Evolutionary conservation across 2,888 invertebrate genomes (phyloP), one percentile per base, ranked within the genome.

Genomic region (Phaedon cochleariae): DNA sequence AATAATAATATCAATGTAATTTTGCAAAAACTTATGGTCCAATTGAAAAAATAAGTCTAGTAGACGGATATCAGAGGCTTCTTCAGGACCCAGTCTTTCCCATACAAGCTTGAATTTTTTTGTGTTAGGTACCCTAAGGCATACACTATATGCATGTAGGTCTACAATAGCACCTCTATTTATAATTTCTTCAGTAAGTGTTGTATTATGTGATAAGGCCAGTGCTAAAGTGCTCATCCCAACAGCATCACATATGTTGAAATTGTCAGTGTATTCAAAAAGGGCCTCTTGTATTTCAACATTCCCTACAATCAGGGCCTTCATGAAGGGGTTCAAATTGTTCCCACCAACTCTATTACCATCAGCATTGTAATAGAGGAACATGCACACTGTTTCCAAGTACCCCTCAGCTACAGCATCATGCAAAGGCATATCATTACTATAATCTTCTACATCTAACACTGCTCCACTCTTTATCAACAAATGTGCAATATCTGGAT

Each of bases 321-420:
- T 70, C 74, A 77, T 75, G 49, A 78, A 76, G 9, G 78, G 76
- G 12, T 75, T 77, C 17, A 73, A 59, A 62, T 68, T 53, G 53
- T 71, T 68, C 18, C 65, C 69, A 21, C 71, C 68, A 17, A 37
- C 21, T 20, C 63, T 58, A 53, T 74, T 69, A 10, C 49, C 59
- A 67, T 79, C 78, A n/a, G 79, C 78, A 64, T 71, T 69, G 53
- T 76, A 76, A 68, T 74, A 78, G 4, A 80, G 64, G 22, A 80
- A 60, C 76, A 78, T 74, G 59, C 75, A 76, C 17, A 78, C 71
- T 18, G 71, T 65, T 65, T 79, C 76, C 7, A 75, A 37, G 58
- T 66, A 71, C 15, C 52, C 58, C 10, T 64, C 59, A 21, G 26
- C 57, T 22, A 75, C 68, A 15, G 77, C 77, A 57, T 74, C 70